These are phyloP conservation scores for Anguilla pacifica DNA, from an alignment of 2,797 vertebrate genomes.

Conservation along the genomic window DNA sequence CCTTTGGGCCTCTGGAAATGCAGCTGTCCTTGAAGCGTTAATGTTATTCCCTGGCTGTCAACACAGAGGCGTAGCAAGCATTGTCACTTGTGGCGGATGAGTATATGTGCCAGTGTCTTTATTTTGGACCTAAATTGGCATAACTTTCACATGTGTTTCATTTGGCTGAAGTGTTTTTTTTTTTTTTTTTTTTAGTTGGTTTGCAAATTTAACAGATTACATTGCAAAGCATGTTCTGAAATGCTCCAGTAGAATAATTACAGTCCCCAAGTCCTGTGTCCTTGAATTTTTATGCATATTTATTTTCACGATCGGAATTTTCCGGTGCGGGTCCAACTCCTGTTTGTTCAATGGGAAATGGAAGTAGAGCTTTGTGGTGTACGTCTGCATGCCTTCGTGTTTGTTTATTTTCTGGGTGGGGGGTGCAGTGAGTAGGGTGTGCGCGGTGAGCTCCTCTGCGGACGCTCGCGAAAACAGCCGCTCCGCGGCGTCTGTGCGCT, in stretches of 20 bases:
- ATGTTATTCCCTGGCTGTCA: not conserved
- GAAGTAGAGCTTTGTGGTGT: not conserved
- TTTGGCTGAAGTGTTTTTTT: too few relatives aligned
- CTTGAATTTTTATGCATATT: not conserved
- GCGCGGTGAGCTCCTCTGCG: not conserved
- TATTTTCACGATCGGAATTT: not conserved
- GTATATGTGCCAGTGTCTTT: not conserved
- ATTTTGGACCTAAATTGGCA: not conserved
- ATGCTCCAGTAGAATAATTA: not conserved
- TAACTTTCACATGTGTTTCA: too few relatives aligned
- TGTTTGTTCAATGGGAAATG: not conserved
- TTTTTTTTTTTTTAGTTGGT: too few relatives aligned
- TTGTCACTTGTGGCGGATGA: not conserved
- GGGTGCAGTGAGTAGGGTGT: not conserved
- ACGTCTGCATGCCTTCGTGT: not conserved
- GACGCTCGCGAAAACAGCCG: not conserved
- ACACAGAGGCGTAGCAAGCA: not conserved
- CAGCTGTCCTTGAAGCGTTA: not conserved
- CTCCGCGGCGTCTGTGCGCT: not conserved
- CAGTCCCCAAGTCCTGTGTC: not conserved
- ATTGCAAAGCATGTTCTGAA: not conserved
- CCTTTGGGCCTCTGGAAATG: not conserved
- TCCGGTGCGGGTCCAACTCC: not conserved
- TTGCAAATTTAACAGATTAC: not conserved
- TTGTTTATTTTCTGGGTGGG: not conserved